These are phyloP conservation scores for Cartodere bifasciata DNA, from an alignment of 2,888 invertebrate species.

Conservation along the genomic window DNA sequence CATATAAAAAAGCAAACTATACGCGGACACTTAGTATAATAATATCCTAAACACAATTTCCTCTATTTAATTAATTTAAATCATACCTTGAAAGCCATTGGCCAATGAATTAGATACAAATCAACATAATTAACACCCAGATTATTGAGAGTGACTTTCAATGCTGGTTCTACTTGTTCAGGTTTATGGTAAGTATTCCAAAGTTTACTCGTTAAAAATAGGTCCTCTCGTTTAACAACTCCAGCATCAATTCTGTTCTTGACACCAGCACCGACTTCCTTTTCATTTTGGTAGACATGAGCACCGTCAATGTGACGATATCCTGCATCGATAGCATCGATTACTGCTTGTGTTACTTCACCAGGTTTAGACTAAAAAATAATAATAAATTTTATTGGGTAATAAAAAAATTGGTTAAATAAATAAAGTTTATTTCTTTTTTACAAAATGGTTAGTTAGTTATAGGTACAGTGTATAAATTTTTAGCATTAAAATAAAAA, in stretches of 20 bases:
- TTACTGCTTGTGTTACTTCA: slow-evolving; percentile 48
- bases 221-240: slow-evolving; percentile 50
- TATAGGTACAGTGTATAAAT: slow-evolving; percentile 9
- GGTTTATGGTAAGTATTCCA: slow-evolving; percentile 71
- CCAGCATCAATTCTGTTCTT: slow-evolving; percentile 48
- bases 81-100: slow-evolving; percentile 61
- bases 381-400: no score
- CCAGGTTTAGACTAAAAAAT: slow-evolving; percentile 48
- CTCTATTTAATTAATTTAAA: neutral
- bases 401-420: no score
- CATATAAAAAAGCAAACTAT: no score
- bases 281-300: slow-evolving; percentile 52
- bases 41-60: neutral
- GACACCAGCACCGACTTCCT: slow-evolving; percentile 52
- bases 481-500: no score
- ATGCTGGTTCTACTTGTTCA: slow-evolving; percentile 56
- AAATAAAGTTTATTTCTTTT: no score
- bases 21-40: no score
- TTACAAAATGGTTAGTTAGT: no score
- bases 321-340: slow-evolving; percentile 58
- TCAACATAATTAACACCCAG: slow-evolving; percentile 67
- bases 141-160: slow-evolving; percentile 52
- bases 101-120: slow-evolving; percentile 85
- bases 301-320: slow-evolving; percentile 66
- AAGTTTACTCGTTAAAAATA: slow-evolving; percentile 55